Conservation (phyloP, 2,113 vertebrate genomes). For the Menura novaehollandiae region DNA sequence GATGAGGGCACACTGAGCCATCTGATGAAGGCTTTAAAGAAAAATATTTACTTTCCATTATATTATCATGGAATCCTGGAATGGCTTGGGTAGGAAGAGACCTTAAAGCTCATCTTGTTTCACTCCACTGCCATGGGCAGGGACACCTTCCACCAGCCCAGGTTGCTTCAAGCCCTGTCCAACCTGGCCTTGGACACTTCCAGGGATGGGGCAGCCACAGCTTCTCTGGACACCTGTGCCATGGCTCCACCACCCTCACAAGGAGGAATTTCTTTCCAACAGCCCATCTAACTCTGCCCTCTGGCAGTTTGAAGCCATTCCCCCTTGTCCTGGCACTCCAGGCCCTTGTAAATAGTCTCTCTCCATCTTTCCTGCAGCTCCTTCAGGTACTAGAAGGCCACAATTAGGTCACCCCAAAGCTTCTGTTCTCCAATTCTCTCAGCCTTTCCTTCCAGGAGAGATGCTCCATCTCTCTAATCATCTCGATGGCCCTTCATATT, state of each 20-base stretch:
- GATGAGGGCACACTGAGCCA: neutral
- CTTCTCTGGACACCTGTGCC: rapidly evolving
- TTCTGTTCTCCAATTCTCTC: neutral
- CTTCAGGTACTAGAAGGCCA: neutral
- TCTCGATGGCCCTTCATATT: rapidly evolving
- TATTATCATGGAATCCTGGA: neutral
- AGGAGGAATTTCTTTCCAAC: neutral
- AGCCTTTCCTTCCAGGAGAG: neutral
- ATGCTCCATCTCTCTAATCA: neutral
- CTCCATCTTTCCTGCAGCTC: neutral
- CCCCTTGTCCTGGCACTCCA: neutral
- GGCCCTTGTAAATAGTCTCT: neutral
- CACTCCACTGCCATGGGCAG: neutral
- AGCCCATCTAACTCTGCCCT: neutral
- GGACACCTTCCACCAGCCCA: rapidly evolving
- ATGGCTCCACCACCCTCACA: neutral
- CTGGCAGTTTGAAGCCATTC: neutral
- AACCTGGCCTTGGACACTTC: neutral
- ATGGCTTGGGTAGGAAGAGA: neutral
- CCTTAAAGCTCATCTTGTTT: neutral
- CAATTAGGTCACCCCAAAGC: neutral
- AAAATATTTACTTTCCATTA: neutral
- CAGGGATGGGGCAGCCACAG: neutral
- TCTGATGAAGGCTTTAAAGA: neutral
- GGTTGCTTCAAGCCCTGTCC: rapidly evolving